Conservation (phyloP, 2,888 invertebrate species). For the Oscheius sp. region DNA sequence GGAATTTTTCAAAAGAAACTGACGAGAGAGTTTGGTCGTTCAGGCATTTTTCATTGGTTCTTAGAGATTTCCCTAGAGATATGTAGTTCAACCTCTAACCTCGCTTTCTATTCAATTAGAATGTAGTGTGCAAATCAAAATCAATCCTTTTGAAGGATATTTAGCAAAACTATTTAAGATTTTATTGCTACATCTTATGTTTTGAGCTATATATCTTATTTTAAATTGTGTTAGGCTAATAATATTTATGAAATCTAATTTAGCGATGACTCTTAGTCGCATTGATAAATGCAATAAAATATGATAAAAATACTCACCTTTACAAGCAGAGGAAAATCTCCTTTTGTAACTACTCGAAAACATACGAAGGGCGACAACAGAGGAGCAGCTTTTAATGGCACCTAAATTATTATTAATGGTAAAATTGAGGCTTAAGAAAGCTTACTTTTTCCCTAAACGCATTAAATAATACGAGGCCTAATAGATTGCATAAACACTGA, state of each 20-base stretch:
- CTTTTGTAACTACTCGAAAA: conserved; percentile 90
- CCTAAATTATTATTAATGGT: conserved; percentile 33
- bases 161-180: too few species aligned
- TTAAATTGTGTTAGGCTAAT: too few species aligned
- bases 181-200: too few species aligned
- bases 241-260: too few species aligned
- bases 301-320: conserved; percentile 71
- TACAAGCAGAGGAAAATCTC: conserved; percentile 90
- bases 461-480: conserved; percentile 82
- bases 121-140: too few species aligned
- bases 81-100: too few species aligned
- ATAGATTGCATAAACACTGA: conserved; percentile 69
- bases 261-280: too few species aligned
- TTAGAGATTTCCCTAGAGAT: background rate
- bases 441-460: conserved; percentile 79
- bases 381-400: conserved; percentile 81
- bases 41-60: background rate
- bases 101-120: too few species aligned
- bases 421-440: background rate
- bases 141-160: too few species aligned
- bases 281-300: background rate
- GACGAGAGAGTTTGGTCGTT: background rate
- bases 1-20: background rate
- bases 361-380: conserved; percentile 91
- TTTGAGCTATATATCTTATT: too few species aligned